Base-by-base conservation (phyloP, 2,888 invertebrate species). In the Ernsta delagoae region DNA sequence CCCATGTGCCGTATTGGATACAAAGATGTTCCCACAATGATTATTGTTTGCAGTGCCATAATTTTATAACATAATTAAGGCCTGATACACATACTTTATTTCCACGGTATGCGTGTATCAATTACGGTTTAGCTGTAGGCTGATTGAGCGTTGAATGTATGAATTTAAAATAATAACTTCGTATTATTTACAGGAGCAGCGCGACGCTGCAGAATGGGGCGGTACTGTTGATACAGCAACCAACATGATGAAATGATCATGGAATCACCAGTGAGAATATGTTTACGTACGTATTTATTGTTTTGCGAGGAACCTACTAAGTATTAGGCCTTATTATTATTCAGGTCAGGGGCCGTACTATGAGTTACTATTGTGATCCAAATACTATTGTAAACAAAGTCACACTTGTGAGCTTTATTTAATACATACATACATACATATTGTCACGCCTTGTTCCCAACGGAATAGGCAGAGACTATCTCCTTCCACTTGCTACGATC, bases 251-350 rank as follows among this genome's bases (percentile, higher is more conserved):
- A 86, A 84, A 83, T 89, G 80, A 86, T 73, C 73, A 93, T 94
- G 94, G 94, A 94, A 81, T 94, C 93, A n/a, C 93, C 94, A 82
- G 94, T 94, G 73, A 93, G 94, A 93, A 93, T 94, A 92, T 92
- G 85, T 81, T 84, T 92, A 86, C 89, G 94, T 94, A 67, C 11
- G 12, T 36, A n/a, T n/a, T n/a, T n/a, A n/a, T n/a, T n/a, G n/a
- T n/a, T n/a, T n/a, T n/a, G n/a, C n/a, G n/a, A n/a, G n/a, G n/a
- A n/a, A n/a, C n/a, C n/a, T n/a, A n/a, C n/a, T n/a, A n/a, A n/a
- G n/a, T n/a, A n/a, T n/a, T n/a, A n/a, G n/a, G n/a, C n/a, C n/a
- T n/a, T n/a, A n/a, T n/a, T n/a, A n/a, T n/a, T n/a, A n/a, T n/a
- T n/a, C n/a, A n/a, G n/a, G n/a, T n/a, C n/a, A n/a, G n/a, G n/a